Percentiles rank a stretch among this genome's conserved stretches.
These are phyloP conservation scores for Sisor rabdophorus DNA, from an alignment of 2,113 vertebrate species.

Conservation along the genomic window DNA sequence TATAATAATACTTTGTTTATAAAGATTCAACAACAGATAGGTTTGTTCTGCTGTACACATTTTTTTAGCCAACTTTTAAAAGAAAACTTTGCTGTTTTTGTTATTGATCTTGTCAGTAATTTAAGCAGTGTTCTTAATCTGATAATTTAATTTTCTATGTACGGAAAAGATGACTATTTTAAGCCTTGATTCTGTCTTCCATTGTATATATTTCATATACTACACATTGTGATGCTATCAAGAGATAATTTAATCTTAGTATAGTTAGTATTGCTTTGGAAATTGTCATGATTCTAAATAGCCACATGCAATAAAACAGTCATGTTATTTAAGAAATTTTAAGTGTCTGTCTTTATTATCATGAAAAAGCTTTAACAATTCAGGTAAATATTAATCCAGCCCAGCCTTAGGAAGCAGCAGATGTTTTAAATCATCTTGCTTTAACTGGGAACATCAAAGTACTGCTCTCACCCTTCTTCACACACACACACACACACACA, in stretches of 20 bases:
- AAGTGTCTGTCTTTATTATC: constrained; percentile 26
- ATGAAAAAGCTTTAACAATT: not conserved
- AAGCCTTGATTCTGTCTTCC: constrained; percentile 87
- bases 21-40: constrained; percentile 80
- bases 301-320: constrained; percentile 98
- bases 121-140: constrained; percentile 89
- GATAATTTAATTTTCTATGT: constrained; percentile 79
- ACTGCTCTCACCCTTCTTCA: not conserved
- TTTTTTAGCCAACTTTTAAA: constrained; percentile 77
- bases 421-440: constrained; percentile 48
- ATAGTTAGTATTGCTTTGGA: constrained; percentile 88
- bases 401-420: constrained; percentile 36
- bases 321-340: constrained; percentile 89
- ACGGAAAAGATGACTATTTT: constrained; percentile 82
- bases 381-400: constrained; percentile 13
- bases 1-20: constrained; percentile 84
- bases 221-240: constrained; percentile 82
- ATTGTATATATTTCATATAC: constrained; percentile 88
- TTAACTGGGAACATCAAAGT: constrained; percentile 1
- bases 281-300: constrained; percentile 91
- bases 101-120: constrained; percentile 86
- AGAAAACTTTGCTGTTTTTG: constrained; percentile 72
- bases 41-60: constrained; percentile 83
- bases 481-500: not conserved
- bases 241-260: constrained; percentile 82